A percentile compares a stretch with the other conserved stretches of the same genome.
Conservation (phyloP, 37 sponge, comb jelly and placozoan genomes). For the Bolinopsis microptera region DNA sequence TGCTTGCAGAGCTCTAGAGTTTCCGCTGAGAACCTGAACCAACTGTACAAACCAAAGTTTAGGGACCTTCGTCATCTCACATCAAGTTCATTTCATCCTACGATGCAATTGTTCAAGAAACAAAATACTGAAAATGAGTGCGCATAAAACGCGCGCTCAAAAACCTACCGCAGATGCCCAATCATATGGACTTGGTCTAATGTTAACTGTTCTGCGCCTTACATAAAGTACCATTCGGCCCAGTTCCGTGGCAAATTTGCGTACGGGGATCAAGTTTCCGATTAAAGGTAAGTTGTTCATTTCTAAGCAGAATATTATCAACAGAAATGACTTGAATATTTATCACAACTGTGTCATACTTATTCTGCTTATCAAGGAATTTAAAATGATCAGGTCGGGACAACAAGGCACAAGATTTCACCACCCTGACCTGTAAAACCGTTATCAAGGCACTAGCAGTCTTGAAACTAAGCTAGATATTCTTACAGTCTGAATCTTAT, state of each 20-base stretch:
- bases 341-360: slow-evolving; percentile 15
- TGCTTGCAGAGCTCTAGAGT: not conserved
- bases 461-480: not conserved
- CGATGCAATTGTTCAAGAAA: not conserved
- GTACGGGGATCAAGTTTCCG: not conserved
- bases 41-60: slow-evolving; percentile 49
- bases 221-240: not conserved
- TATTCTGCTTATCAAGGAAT: not conserved
- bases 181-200: slow-evolving; percentile 2
- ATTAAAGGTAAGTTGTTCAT: too few species aligned
- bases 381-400: not conserved
- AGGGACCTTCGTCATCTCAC: not conserved
- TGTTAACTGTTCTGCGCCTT: not conserved
- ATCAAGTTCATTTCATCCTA: not conserved
- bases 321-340: not conserved
- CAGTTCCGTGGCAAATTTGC: not conserved
- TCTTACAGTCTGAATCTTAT: not conserved
- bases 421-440: not conserved
- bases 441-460: slow-evolving; percentile 34
- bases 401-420: not conserved
- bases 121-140: not conserved
- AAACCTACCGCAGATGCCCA: slow-evolving; percentile 29
- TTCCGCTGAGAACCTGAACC: not conserved
- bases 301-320: not conserved
- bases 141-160: slow-evolving; percentile 34